Conservation (phyloP, 2,113 vertebrate species). For the Sterrhoptilus dennistouni region DNA sequence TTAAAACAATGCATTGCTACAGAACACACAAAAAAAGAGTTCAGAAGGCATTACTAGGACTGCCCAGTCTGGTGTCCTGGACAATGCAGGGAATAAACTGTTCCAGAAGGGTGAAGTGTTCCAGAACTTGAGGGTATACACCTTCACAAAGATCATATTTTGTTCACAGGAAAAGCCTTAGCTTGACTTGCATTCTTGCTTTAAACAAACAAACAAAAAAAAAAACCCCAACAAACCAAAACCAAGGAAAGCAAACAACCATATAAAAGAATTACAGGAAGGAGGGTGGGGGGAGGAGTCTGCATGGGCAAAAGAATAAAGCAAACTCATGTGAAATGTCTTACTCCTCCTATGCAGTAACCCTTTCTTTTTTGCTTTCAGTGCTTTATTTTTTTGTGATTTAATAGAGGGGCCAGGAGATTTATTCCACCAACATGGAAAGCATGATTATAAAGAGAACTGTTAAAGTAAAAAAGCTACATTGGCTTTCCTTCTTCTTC, state of each 20-base stretch:
- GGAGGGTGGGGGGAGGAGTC: neutral
- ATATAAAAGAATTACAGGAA: neutral
- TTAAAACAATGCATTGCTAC: neutral
- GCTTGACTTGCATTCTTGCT: neutral
- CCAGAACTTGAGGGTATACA: neutral
- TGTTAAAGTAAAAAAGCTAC: neutral
- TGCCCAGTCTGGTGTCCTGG: neutral
- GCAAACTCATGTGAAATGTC: neutral
- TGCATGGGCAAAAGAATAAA: neutral
- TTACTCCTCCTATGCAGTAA: neutral
- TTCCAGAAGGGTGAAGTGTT: neutral
- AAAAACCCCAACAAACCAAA: neutral
- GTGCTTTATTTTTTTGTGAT: neutral
- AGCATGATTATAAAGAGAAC: neutral
- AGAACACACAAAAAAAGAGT: neutral
- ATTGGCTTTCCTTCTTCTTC: neutral
- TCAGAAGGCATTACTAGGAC: neutral
- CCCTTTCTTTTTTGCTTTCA: neutral
- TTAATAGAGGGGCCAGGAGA: neutral
- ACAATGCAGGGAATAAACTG: neutral
- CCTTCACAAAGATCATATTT: neutral
- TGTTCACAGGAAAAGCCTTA: neutral
- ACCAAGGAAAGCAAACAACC: neutral
- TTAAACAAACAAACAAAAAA: neutral
- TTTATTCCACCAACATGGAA: neutral